Percentiles rank a stretch among this genome's conserved stretches.
These are phyloP conservation scores for Blastobasis adustella DNA, from an alignment of 2,888 invertebrate species.

Conservation along the genomic window DNA sequence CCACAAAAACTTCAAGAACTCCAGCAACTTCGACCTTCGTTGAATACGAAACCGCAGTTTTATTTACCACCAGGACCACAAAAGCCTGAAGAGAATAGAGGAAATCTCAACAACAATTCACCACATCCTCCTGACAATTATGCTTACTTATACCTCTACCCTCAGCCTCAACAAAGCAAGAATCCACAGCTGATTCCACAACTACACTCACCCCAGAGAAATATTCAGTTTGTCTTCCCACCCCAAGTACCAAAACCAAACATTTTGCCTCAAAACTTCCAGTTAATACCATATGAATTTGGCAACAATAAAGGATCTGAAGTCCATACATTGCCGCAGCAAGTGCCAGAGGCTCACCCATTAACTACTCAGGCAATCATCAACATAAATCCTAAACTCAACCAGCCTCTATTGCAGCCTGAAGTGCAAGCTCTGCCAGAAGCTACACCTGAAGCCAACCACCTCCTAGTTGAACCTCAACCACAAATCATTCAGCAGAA, in stretches of 20 bases:
- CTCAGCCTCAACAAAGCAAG: conserved; percentile 1
- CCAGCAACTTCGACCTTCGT: neutral
- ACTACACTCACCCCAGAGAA: neutral
- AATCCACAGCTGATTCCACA: conserved; percentile 1
- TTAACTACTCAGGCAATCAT: too few species aligned
- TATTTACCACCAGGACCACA: too few species aligned
- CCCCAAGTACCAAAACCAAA: neutral
- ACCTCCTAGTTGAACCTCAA: too few species aligned
- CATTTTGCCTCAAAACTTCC: conserved; percentile 7
- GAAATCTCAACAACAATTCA: neutral
- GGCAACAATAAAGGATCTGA: conserved; percentile 13
- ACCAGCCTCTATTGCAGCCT: neutral
- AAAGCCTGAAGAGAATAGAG: too few species aligned
- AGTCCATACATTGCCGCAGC: conserved; percentile 4
- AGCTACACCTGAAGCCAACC: neutral
- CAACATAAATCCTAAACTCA: too few species aligned
- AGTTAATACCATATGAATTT: conserved; percentile 20
- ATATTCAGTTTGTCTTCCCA: neutral
- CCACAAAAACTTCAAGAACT: neutral
- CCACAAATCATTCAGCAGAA: too few species aligned
- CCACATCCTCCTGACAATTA: conserved; percentile 5
- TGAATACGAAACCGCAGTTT: too few species aligned
- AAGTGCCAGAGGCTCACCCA: neutral
- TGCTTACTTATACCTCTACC: conserved; percentile 10
- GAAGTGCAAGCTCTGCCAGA: neutral